A percentile compares a stretch with the other conserved stretches of the same genome.
These are phyloP conservation scores for Engraulis encrasicolus DNA, from an alignment of 2,113 vertebrate species.

Conservation along the genomic window DNA sequence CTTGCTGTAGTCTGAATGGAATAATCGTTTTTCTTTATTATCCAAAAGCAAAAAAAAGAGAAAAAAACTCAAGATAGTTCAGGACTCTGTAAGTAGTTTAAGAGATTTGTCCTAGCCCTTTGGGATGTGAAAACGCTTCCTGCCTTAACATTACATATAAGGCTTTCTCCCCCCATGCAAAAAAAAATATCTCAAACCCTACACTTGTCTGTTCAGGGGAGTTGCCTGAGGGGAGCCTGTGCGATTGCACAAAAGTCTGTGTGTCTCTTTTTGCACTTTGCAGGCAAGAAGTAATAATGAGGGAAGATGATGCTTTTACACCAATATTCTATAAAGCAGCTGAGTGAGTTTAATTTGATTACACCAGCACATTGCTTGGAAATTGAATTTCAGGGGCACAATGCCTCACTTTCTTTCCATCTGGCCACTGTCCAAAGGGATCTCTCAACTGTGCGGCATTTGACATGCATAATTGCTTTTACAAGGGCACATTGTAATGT, in stretches of 20 bases:
- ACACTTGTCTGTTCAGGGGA: not conserved
- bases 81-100: not conserved
- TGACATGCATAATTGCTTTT: slow-evolving; percentile 29
- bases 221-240: not conserved
- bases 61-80: not conserved
- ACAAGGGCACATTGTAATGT: slow-evolving; percentile 21
- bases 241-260: not conserved
- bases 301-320: not conserved
- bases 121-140: not conserved
- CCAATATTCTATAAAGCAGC: slow-evolving; percentile 5
- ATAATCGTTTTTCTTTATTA: not conserved
- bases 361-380: not conserved
- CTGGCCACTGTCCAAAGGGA: slow-evolving; percentile 33
- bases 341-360: slow-evolving; percentile 30
- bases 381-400: slow-evolving; percentile 36
- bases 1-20: not conserved
- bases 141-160: not conserved
- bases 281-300: not conserved
- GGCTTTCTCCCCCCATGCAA: not conserved
- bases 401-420: slow-evolving; percentile 26
- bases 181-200: not conserved
- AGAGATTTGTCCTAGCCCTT: not conserved
- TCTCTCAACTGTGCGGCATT: slow-evolving; percentile 21
- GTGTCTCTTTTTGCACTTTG: not conserved
- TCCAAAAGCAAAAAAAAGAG: not conserved